Base-by-base conservation (phyloP, 2,888 invertebrate species). In the Cerastis leucographa region DNA sequence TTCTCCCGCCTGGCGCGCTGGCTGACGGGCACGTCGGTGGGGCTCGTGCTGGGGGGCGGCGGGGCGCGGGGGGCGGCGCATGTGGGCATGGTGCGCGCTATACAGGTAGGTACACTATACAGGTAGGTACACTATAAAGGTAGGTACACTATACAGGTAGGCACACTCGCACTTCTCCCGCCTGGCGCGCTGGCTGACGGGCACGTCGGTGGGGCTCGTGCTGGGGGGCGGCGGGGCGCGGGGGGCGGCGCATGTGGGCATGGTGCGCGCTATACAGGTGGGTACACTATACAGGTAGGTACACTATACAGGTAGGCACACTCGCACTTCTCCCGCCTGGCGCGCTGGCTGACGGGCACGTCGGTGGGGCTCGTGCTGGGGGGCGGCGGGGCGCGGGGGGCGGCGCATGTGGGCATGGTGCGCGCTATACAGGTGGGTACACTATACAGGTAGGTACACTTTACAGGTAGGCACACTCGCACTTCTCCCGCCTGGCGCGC, bases 21-120 rank as follows among this genome's bases (percentile, higher is more conserved):
- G 98, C 97, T 99, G 56, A 99, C 99, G 0, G 99, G 99, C 74
- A 99, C 99, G 49, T 98, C 99, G 0, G 99, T 99, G 83, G 99
- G 99, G 29, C 97, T 99, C n/a, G 99, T 99, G 76, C 97, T 99
- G 76, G 99, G 99, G 19, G 99, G 99, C 0, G 99, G 99, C 4
- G 99, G 99, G 1, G 99, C 99, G 0, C 97, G 99, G 79, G 99
- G 99, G 1, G 99, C 99, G 0, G 99, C 99, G 1, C 99, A 99
- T 93, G 98, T 99, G 69, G 99, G 99, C 81, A 99, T 99, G 98
- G 98, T 99, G 71, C 98, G 99, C 91, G 99, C 99, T 4, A 98
- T 99, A 94, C 98, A 98, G 97, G 98, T 98, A 87, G 14, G 35
- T 35, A 35, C 35, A 35, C 99, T 4, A 98, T 99, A 94, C 98